These are phyloP conservation scores for Drosophila azteca DNA, from an alignment of 1,140 invertebrate species.

Conservation along the genomic window DNA sequence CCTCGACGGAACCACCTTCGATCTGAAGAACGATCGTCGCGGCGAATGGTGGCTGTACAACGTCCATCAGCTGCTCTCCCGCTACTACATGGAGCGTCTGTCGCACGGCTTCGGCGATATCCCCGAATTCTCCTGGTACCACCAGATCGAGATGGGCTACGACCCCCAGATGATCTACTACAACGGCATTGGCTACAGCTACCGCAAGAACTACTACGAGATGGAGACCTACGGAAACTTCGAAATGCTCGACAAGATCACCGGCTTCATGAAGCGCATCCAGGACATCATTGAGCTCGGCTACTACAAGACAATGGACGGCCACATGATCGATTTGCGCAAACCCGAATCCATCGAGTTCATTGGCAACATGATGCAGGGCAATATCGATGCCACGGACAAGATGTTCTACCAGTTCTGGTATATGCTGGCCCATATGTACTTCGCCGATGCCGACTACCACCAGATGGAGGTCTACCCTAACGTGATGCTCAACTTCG, in stretches of 20 bases:
- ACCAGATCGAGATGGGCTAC: constrained; percentile 86
- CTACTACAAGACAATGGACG: constrained; percentile 85
- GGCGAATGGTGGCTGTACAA: constrained; percentile 86
- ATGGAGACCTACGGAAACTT: constrained; percentile 87
- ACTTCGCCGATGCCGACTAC: constrained; percentile 73
- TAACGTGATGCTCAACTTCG: constrained; percentile 85
- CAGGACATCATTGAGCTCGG: constrained; percentile 87
- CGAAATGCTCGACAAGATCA: constrained; percentile 84
- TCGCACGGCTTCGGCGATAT: constrained; percentile 86
- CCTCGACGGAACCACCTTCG: constrained; percentile 85
- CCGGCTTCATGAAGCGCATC: constrained; percentile 86
- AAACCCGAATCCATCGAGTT: constrained; percentile 85
- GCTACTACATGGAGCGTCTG: constrained; percentile 88
- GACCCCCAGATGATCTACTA: constrained; percentile 86
- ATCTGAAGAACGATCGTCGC: constrained; percentile 85
- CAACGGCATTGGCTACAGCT: constrained; percentile 87
- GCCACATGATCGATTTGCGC: constrained; percentile 78
- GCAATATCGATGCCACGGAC: constrained; percentile 84
- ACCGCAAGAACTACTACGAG: constrained; percentile 86
- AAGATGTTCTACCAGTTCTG: constrained; percentile 83
- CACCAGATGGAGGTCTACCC: constrained; percentile 83
- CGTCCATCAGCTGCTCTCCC: constrained; percentile 86
- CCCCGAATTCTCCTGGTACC: constrained; percentile 85
- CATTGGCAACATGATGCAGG: constrained; percentile 86
- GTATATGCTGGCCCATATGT: constrained; percentile 74